A percentile compares a stretch with the other conserved stretches of the same genome.
Evolutionary conservation across 1,140 invertebrate genomes (phyloP).

Genomic region (Lasioglossum baleicum): DNA sequence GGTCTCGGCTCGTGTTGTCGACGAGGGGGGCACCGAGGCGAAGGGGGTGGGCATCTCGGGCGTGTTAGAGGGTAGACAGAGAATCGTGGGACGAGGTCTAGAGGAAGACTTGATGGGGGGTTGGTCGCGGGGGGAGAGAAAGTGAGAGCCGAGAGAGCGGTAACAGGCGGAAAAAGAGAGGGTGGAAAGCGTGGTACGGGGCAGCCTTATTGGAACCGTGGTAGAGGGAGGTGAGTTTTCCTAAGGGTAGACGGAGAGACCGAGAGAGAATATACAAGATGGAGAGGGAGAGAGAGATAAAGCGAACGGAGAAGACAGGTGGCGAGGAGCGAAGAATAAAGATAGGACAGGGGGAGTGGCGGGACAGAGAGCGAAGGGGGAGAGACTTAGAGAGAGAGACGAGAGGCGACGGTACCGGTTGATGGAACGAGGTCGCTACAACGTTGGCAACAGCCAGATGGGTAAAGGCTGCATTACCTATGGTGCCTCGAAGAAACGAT

Average conservation of each 20-base stretch:
- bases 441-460: conserved; percentile 75
- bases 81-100: conserved; percentile 11
- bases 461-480: conserved; percentile 74
- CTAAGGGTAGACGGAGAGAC: conserved; percentile 72
- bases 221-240: conserved; percentile 71
- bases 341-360: conserved; percentile 41
- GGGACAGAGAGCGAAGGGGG: conserved; percentile 44
- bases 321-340: conserved; percentile 38
- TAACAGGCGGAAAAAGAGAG: conserved; percentile 55
- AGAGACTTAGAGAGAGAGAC: conserved; percentile 39
- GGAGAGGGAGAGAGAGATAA: background rate
- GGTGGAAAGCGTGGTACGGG: conserved; percentile 56
- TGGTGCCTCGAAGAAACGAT: conserved; percentile 67
- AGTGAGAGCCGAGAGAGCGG: conserved; percentile 31
- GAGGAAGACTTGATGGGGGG: background rate
- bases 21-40: conserved; percentile 11
- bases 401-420: conserved; percentile 58
- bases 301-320: conserved; percentile 12
- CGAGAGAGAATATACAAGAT: conserved; percentile 43
- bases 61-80: conserved; percentile 48
- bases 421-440: conserved; percentile 77
- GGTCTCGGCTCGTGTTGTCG: conserved; percentile 56
- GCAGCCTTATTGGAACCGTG: conserved; percentile 76
- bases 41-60: conserved; percentile 36
- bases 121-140: conserved; percentile 34